Conservation (phyloP, 2,797 vertebrate species). For the Amazona finschi region DNA sequence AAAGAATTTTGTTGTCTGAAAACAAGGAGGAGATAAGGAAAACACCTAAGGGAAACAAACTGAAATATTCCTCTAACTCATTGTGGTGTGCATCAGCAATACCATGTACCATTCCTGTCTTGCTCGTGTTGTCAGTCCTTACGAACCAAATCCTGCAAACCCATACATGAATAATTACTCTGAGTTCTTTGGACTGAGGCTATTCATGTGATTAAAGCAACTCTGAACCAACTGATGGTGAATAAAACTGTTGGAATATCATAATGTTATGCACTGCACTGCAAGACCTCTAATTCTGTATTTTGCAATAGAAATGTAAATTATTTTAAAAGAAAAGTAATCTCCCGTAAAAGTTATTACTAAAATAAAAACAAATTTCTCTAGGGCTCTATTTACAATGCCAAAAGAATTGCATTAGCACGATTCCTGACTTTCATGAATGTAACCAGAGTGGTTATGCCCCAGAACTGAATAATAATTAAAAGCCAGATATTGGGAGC, state of each 20-base stretch:
- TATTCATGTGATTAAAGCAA: conserved; percentile 13
- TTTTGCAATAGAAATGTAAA: neutral
- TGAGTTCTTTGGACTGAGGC: neutral
- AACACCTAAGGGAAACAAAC: neutral
- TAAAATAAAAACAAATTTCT: conserved; percentile 38
- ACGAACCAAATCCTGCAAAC: neutral
- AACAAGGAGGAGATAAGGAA: neutral
- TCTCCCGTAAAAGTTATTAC: neutral
- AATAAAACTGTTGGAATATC: neutral
- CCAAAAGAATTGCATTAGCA: conserved; percentile 38
- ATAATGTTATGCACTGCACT: neutral
- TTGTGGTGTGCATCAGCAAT: neutral
- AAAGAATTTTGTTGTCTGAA: neutral
- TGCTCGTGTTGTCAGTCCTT: neutral
- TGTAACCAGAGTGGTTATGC: conserved; percentile 52
- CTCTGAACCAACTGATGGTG: neutral
- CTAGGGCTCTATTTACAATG: conserved; percentile 9
- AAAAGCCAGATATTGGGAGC: conserved; percentile 57
- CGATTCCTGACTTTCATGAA: conserved; percentile 10
- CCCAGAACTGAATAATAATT: conserved; percentile 59
- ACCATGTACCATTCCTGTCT: neutral
- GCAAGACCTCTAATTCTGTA: neutral
- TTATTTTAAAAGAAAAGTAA: neutral
- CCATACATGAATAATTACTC: neutral
- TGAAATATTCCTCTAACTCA: neutral